phyloP scores from a whole-genome alignment of 2,888 invertebrate species.

The Thereva unica region DNA sequence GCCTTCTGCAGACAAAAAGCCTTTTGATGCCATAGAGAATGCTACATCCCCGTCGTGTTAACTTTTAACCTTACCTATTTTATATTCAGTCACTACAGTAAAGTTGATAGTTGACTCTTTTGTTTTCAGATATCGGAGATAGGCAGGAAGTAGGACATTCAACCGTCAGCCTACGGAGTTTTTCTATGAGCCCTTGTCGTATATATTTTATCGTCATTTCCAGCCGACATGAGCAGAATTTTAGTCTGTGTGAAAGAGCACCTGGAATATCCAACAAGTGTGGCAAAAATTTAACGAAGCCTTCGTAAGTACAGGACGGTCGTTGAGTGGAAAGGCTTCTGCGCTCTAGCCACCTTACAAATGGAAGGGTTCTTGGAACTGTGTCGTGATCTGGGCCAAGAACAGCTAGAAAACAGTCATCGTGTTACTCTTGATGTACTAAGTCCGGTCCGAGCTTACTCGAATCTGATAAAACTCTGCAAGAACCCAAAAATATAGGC shows the following conservation, averaged over 20 bases:
- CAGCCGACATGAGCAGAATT: constrained; percentile 11
- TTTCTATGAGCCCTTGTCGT: not conserved
- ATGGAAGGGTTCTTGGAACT: constrained; percentile 7
- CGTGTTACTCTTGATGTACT: constrained; percentile 28
- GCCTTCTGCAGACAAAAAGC: too few species aligned
- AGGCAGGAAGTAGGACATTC: constrained; percentile 5
- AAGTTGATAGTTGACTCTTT: constrained; percentile 1
- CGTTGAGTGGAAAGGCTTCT: constrained; percentile 13
- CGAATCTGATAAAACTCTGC: constrained; percentile 14
- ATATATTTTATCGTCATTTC: not conserved
- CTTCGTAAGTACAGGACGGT: not conserved
- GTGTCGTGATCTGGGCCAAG: constrained; percentile 33
- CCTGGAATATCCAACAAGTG: not conserved
- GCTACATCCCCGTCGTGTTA: too few species aligned
- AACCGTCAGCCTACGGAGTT: not conserved
- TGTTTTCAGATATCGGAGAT: not conserved
- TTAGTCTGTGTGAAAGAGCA: not conserved
- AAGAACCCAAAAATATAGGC: not conserved
- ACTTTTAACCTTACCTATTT: too few species aligned
- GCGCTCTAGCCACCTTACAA: constrained; percentile 14
- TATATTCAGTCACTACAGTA: not conserved
- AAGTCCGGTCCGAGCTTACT: constrained; percentile 14
- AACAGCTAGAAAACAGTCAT: constrained; percentile 28
- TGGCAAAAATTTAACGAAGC: not conserved
- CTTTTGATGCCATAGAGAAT: too few species aligned